Evolutionary conservation across 2,888 invertebrate species (phyloP), one percentile per base, ranked within the genome.

Genomic region (Thereva unica): DNA sequence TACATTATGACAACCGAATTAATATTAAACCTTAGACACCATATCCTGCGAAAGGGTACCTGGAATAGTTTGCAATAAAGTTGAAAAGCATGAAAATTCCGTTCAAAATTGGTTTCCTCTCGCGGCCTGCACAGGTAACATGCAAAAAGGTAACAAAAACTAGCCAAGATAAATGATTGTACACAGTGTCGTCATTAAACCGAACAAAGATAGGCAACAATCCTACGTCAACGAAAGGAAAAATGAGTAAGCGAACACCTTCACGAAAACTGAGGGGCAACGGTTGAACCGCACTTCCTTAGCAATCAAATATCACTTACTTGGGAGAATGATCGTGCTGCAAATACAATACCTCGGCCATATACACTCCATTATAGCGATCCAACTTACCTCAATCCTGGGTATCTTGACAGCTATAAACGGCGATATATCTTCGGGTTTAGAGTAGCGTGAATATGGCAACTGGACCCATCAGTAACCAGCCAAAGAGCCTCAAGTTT

Each of bases 1-100:
- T 61, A 40, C 49, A 49, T 49, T 49, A 61, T 61, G 61, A 61
- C 61, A 61, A 40, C 61, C 40, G 49, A 61, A 61, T 61, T 61
- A 61, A 61, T 61, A 49, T 50, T 40, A 34, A 23, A 40, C 40
- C 34, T 5, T 23, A 9, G 41, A 35, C 40, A 8, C 23, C 4
- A 37, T 34, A 45, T 57, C 10, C 57, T 35, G 40, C 45, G 7
- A 45, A 59, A 37, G 49, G 61, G 49, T 49, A 41, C 38, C 38
- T 9, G 6, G 57, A 57, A 57, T 12, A 49, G 38, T 34, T 42
- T 6, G 61, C 38, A 61, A 10, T 49, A 49, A 49, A 40, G 40
- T n/a, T 38, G 38, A 61, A 23, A 61, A 40, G 49, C 49, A 61
- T 61, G 50, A 61, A 61, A 49, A 49, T 49, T 61, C 12, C 40